Base-by-base conservation (phyloP, 2,113 vertebrate genomes). In the Marcusenius ussheri region DNA sequence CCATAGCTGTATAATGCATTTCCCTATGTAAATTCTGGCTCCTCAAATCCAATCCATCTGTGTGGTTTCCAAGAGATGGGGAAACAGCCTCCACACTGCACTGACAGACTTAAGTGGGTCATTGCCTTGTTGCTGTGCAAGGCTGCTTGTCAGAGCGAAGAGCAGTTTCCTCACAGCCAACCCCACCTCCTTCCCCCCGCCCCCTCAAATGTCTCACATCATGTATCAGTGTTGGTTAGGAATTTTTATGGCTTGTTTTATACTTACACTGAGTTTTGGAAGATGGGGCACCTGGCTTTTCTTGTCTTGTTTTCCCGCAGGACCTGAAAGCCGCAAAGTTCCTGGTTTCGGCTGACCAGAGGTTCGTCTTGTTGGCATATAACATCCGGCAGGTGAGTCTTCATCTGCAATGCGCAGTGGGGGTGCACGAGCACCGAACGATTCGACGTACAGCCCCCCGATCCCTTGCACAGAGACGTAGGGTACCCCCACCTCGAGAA, bases 281-380 rank as follows among this genome's bases (percentile, higher is more conserved):
- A 84, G 19, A 77, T n/a, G 45, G 62, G 77, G 47, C 46, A 74
- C 49, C 66, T 49, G 51, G 35, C 62, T 90, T 80, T 7, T 35
- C 85, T 83, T 56, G 90, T 49, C 90, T 62, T 91, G 84, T 90
- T 56, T 92, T 90, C 90, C 90, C 74, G 10, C 66, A 93, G 92
- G 91, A 93, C 90, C 92, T 93, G 24, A 92, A 91, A 51, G 89
- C 91, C 24, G 88, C 90, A 51, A 90, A 89, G 77, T 91, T 91
- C 92, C 94, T 96, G 39, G 94, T 97, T 87, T 97, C 96, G 24
- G 93, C 95, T 88, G 96, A 97, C 93, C 95, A 95, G 94, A 94
- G 89, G 90, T 95, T 94, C 90, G 92, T 97, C 91, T 93, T 97
- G 35, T 89, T 96, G 95, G 93, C 95, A 1, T 95, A 96, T 47